phyloP scores from a whole-genome alignment of 2,797 vertebrate species.

The Luscinia megarhynchos region DNA sequence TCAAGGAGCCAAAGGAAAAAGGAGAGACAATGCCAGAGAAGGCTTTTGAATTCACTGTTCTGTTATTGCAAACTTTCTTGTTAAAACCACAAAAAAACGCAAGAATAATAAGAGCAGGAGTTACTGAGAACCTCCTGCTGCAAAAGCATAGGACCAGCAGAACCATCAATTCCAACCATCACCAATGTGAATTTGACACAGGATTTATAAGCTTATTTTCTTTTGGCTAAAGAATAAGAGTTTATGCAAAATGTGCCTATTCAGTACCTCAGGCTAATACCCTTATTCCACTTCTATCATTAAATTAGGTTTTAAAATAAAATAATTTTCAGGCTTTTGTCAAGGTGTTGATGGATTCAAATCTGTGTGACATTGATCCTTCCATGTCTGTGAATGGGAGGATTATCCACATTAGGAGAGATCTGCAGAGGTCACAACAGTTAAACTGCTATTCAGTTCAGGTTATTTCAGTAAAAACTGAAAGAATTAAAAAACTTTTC shows the following conservation, averaged over 20 bases:
- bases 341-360: background rate
- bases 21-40: background rate
- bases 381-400: rapidly evolving
- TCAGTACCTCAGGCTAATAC: background rate
- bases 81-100: background rate
- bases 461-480: background rate
- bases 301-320: background rate
- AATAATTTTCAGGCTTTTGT: background rate
- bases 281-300: background rate
- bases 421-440: background rate
- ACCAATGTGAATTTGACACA: background rate
- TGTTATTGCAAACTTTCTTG: background rate
- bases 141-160: background rate
- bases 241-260: background rate
- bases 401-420: background rate
- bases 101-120: background rate
- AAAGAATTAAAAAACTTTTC: background rate
- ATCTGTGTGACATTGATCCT: background rate
- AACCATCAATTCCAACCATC: background rate
- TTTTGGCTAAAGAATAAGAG: background rate
- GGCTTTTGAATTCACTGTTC: background rate
- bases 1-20: background rate
- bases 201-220: background rate
- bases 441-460: background rate
- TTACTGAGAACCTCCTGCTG: background rate